Evolutionary conservation across 2,797 vertebrate species (phyloP).

Genomic region (Myripristis jacobus): DNA sequence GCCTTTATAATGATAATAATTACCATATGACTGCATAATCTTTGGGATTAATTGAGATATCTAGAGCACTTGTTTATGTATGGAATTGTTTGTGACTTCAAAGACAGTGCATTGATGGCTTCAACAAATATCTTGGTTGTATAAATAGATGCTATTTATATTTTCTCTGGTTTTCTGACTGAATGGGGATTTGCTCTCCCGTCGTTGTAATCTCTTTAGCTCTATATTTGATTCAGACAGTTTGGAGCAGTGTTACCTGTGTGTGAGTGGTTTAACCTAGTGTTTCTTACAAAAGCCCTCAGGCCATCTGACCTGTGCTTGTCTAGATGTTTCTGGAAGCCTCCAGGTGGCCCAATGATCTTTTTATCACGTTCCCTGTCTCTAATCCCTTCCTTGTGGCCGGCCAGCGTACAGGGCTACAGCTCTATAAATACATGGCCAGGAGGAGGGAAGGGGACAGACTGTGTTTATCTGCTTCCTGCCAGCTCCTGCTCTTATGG

Average conservation of each 20-base stretch:
- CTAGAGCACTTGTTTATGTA: constrained; percentile 2
- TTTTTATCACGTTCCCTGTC: constrained; percentile 70
- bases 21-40: constrained; percentile 27
- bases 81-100: neutral
- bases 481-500: constrained; percentile 78
- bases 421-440: constrained; percentile 76
- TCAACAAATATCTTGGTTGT: constrained; percentile 5
- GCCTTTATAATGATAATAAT: constrained; percentile 41
- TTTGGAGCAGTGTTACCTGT: neutral
- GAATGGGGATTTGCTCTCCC: constrained; percentile 16
- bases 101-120: constrained; percentile 3
- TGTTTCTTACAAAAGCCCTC: constrained; percentile 23
- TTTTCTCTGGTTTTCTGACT: neutral
- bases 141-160: neutral
- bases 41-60: constrained; percentile 1
- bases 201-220: neutral
- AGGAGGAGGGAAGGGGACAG: constrained; percentile 68
- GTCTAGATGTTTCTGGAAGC: constrained; percentile 60
- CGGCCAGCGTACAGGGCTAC: constrained; percentile 51
- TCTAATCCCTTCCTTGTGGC: constrained; percentile 74
- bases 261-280: constrained; percentile 29
- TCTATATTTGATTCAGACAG: constrained; percentile 11
- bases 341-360: constrained; percentile 72
- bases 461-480: constrained; percentile 80
- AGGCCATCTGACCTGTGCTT: constrained; percentile 28